These are phyloP conservation scores for Quadroppia sp. DNA, from an alignment of 2,888 invertebrate species.

Conservation along the genomic window DNA sequence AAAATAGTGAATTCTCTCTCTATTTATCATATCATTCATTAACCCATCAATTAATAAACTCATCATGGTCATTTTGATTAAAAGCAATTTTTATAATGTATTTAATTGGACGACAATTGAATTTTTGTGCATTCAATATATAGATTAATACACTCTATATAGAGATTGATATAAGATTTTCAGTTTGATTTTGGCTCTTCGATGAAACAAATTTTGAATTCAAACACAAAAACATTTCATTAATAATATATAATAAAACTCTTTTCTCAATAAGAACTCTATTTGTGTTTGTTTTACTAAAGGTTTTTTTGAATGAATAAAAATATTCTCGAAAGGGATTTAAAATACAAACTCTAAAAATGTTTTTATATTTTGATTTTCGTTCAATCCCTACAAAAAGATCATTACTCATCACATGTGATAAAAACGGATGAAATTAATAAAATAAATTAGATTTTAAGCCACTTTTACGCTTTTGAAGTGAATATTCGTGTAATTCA, in stretches of 20 bases:
- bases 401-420: conserved; percentile 29
- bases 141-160: conserved; percentile 22
- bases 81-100: conserved; percentile 18
- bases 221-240: conserved; percentile 4
- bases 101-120: conserved; percentile 29
- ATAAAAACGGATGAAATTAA: neutral
- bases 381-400: conserved; percentile 22
- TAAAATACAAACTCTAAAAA: conserved; percentile 36
- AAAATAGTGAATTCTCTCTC: conserved; percentile 34
- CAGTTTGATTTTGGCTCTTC: conserved; percentile 35
- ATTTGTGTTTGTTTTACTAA: neutral
- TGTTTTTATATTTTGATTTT: conserved; percentile 32
- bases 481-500: neutral
- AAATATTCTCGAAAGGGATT: neutral
- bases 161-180: conserved; percentile 4
- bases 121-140: neutral
- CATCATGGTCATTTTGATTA: conserved; percentile 17
- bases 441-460: conserved; percentile 34
- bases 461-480: conserved; percentile 25
- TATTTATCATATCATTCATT: conserved; percentile 34
- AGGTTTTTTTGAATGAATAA: conserved; percentile 12
- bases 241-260: neutral
- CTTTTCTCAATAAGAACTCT: conserved; percentile 3
- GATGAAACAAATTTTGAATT: conserved; percentile 10
- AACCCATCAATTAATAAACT: conserved; percentile 35